phyloP scores from a whole-genome alignment of 1,140 invertebrate species.

The Zaprionus ghesquierei region DNA sequence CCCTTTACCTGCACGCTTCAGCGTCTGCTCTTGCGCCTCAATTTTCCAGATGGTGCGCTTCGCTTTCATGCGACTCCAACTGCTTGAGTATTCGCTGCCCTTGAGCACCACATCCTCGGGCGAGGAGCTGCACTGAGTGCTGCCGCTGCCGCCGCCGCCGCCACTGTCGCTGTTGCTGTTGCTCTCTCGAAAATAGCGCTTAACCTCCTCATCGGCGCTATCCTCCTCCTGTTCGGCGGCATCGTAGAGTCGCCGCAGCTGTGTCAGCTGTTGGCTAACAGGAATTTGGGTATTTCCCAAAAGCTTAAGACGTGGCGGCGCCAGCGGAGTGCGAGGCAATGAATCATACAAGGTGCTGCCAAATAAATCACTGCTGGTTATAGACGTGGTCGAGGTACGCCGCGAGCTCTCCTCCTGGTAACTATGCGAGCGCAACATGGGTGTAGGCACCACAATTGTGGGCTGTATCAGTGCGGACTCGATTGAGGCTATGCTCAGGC shows the following conservation, averaged over 20 bases:
- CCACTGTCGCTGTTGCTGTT: constrained; percentile 66
- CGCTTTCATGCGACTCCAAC: constrained; percentile 82
- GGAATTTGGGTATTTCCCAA: constrained; percentile 68
- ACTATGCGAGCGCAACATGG: constrained; percentile 74
- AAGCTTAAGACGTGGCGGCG: constrained; percentile 68
- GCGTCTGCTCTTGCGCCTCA: constrained; percentile 63
- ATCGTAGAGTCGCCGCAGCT: constrained; percentile 73
- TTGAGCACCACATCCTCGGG: constrained; percentile 59
- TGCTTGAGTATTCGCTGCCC: constrained; percentile 72
- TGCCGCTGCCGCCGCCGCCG: constrained; percentile 76
- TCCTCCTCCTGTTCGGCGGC: constrained; percentile 65
- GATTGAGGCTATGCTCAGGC: constrained; percentile 76
- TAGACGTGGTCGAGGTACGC: constrained; percentile 60
- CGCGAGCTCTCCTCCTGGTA: constrained; percentile 65
- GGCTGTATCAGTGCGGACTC: constrained; percentile 67
- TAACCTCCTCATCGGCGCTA: constrained; percentile 81
- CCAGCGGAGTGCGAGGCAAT: constrained; percentile 56
- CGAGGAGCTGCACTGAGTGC: constrained; percentile 70
- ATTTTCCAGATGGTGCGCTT: constrained; percentile 78
- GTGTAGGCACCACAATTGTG: constrained; percentile 65
- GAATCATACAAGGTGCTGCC: constrained; percentile 59
- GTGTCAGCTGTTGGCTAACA: constrained; percentile 75
- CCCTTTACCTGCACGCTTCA: constrained; percentile 69
- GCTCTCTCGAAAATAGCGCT: constrained; percentile 65
- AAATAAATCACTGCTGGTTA: constrained; percentile 69